Evolutionary conservation across 2,888 invertebrate species (phyloP).

Genomic region (Agrypnus murinus): DNA sequence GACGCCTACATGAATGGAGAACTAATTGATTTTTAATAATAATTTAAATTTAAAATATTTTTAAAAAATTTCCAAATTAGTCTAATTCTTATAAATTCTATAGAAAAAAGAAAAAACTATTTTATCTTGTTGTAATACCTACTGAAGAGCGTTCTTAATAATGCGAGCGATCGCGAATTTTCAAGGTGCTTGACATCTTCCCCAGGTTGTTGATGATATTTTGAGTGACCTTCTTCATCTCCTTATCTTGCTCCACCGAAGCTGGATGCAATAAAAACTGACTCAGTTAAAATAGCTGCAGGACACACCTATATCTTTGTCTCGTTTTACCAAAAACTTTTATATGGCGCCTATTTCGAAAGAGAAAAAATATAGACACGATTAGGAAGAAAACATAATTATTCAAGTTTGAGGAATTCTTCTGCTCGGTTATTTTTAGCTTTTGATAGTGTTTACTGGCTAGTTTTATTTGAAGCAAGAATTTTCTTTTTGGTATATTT

Average conservation of each 20-base stretch:
- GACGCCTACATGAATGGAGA: neutral
- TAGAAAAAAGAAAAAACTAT: neutral
- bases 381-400: neutral
- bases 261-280: constrained; percentile 39
- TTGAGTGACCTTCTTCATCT: constrained; percentile 41
- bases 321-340: constrained; percentile 21
- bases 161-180: constrained; percentile 5
- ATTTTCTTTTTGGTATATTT: too few relatives aligned
- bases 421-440: constrained; percentile 1
- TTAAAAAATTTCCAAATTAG: neutral
- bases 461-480: too few relatives aligned
- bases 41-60: neutral
- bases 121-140: constrained; percentile 3
- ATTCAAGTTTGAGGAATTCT: neutral
- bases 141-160: constrained; percentile 1
- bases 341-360: neutral
- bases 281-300: constrained; percentile 39
- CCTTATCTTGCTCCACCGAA: constrained; percentile 32
- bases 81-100: neutral
- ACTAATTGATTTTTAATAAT: constrained; percentile 19
- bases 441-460: neutral
- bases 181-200: constrained; percentile 44
- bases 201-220: constrained; percentile 34
- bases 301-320: constrained; percentile 28
- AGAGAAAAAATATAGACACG: neutral